Evolutionary conservation across 2,888 invertebrate genomes (phyloP).

Genomic region (Corythucha ciliata): DNA sequence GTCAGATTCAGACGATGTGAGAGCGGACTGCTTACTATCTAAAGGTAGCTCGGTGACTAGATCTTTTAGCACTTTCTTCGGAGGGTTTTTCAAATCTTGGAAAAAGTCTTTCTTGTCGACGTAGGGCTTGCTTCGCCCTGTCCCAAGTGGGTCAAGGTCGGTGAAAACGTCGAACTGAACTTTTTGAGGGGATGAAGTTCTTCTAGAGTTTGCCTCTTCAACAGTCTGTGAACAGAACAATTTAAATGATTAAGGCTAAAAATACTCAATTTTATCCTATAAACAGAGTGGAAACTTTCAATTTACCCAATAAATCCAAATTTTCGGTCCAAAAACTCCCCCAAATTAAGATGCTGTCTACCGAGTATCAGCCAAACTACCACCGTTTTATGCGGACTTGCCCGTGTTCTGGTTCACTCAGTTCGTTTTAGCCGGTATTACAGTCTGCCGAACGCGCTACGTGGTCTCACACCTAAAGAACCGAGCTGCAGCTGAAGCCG

Average conservation of each 20-base stretch:
- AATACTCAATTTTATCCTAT: slow-evolving; percentile 10
- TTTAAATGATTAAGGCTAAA: background rate
- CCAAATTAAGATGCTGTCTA: no score
- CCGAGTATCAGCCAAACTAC: no score
- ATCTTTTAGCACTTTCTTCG: slow-evolving; percentile 85
- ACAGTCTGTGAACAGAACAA: slow-evolving; percentile 19
- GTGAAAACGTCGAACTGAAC: slow-evolving; percentile 67
- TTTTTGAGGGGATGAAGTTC: slow-evolving; percentile 17
- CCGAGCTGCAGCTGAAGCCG: no score
- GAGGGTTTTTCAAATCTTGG: slow-evolving; percentile 89
- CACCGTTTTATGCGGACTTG: no score
- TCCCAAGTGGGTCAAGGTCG: slow-evolving; percentile 86
- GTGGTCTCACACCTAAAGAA: no score
- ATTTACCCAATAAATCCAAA: background rate
- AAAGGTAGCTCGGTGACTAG: slow-evolving; percentile 46
- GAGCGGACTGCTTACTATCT: slow-evolving; percentile 28
- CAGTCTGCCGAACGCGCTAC: no score
- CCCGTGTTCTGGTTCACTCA: no score
- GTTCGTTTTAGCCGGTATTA: no score
- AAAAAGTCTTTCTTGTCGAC: slow-evolving; percentile 94
- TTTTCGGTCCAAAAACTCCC: no score
- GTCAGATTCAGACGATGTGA: no score
- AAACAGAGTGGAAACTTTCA: no score
- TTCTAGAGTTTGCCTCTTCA: slow-evolving; percentile 21
- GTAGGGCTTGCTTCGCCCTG: slow-evolving; percentile 83